Conservation (phyloP, 2,888 invertebrate genomes). For the Ptychoptera albimana region DNA sequence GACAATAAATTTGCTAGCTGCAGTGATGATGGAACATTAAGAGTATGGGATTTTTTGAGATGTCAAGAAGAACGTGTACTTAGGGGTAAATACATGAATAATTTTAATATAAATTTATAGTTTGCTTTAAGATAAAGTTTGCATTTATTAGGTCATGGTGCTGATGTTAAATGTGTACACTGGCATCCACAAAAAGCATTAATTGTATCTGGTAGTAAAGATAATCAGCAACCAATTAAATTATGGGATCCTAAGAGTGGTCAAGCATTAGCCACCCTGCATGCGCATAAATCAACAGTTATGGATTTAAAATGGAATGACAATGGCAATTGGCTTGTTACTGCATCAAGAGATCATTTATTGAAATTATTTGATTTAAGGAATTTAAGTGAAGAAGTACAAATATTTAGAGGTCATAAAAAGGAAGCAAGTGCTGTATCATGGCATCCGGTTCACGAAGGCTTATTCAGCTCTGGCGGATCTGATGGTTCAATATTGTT, state of each 20-base stretch:
- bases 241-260: constrained; percentile 98
- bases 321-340: constrained; percentile 98
- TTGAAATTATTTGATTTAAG: constrained; percentile 95
- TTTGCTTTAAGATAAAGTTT: background rate
- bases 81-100: constrained; percentile 40
- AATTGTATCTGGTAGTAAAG: constrained; percentile 96
- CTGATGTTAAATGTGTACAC: constrained; percentile 97
- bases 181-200: constrained; percentile 99
- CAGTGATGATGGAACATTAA: constrained; percentile 96
- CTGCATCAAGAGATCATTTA: constrained; percentile 94
- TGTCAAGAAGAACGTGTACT: constrained; percentile 91
- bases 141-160: constrained; percentile 63
- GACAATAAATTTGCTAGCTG: constrained; percentile 98
- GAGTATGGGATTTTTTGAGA: constrained; percentile 97
- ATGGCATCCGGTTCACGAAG: constrained; percentile 98
- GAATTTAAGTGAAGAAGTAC: constrained; percentile 87
- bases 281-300: constrained; percentile 98
- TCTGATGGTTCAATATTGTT: constrained; percentile 97
- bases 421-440: constrained; percentile 95
- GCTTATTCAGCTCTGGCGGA: constrained; percentile 92
- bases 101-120: background rate
- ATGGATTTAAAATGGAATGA: constrained; percentile 99
- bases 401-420: constrained; percentile 97
- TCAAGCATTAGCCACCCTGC: constrained; percentile 86
- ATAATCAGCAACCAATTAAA: constrained; percentile 98